phyloP scores from a whole-genome alignment of 2,113 vertebrate species.

The Stigmatopora nigra region DNA sequence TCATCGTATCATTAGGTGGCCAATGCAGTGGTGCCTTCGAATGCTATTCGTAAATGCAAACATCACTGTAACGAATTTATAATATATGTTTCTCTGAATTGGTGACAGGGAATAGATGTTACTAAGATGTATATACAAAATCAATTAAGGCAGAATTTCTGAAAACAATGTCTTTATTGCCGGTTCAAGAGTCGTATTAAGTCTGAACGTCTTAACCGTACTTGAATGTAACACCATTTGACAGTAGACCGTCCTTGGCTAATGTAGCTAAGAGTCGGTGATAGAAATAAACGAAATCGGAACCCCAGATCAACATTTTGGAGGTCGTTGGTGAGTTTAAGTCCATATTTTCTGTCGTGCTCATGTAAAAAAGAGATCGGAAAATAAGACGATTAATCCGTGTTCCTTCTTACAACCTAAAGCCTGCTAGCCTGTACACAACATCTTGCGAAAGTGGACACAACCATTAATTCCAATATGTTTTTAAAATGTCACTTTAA shows the following conservation, averaged over 20 bases:
- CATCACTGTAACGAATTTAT: fast-evolving
- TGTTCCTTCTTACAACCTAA: background rate
- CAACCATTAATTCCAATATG: background rate
- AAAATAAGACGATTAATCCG: background rate
- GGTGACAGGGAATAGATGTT: too few species aligned
- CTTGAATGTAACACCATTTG: slow-evolving; percentile 1
- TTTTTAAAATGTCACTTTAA: background rate
- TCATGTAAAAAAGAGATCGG: background rate
- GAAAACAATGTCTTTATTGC: too few species aligned
- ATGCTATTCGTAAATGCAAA: background rate
- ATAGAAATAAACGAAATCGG: slow-evolving; percentile 4
- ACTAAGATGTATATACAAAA: too few species aligned
- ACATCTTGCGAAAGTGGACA: background rate
- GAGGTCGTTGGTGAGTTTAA: slow-evolving; percentile 38
- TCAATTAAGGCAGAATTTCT: too few species aligned
- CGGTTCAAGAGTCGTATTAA: background rate
- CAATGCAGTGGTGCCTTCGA: slow-evolving; percentile 1
- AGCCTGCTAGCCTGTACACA: slow-evolving; percentile 31
- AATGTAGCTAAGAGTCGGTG: slow-evolving; percentile 22
- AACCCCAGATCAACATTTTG: background rate
- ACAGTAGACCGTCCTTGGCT: slow-evolving; percentile 43
- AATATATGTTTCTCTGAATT: background rate
- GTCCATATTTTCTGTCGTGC: background rate
- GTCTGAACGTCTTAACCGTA: background rate
- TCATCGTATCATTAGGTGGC: slow-evolving; percentile 11